These are phyloP conservation scores for Aleiodes testaceus DNA, from an alignment of 2,888 invertebrate species.

Conservation along the genomic window DNA sequence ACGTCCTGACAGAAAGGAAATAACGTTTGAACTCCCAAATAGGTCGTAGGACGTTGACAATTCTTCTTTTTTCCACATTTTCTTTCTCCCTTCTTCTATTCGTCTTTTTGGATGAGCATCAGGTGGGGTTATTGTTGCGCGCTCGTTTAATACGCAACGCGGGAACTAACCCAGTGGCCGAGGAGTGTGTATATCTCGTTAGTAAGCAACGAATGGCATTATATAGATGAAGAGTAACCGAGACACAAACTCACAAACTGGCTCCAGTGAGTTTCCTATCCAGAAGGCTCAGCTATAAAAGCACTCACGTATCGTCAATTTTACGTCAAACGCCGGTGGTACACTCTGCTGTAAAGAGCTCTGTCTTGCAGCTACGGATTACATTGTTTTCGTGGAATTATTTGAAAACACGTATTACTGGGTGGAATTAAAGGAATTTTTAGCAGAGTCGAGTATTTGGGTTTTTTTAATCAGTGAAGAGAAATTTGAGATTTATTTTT, in stretches of 20 bases:
- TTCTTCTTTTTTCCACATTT: too few relatives aligned
- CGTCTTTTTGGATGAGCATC: neutral
- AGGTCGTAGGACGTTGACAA: too few relatives aligned
- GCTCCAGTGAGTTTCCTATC: constrained; percentile 47
- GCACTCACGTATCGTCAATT: constrained; percentile 62
- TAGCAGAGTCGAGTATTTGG: too few relatives aligned
- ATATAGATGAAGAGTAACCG: constrained; percentile 45
- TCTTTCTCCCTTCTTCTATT: too few relatives aligned
- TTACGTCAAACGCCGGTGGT: constrained; percentile 68
- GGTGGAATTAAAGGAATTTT: neutral
- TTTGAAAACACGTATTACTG: neutral
- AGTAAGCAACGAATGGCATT: constrained; percentile 39
- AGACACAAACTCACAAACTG: constrained; percentile 51
- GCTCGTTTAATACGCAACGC: constrained; percentile 28
- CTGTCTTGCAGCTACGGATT: constrained; percentile 45
- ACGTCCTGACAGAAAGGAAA: too few relatives aligned
- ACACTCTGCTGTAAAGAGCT: constrained; percentile 65
- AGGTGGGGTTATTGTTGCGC: constrained; percentile 14
- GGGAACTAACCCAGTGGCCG: neutral
- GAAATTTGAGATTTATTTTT: neutral
- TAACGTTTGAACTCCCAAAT: too few relatives aligned
- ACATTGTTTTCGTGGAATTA: too few relatives aligned
- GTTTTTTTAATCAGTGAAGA: neutral
- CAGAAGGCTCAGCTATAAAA: constrained; percentile 64
- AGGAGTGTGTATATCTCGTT: constrained; percentile 15